A percentile compares a stretch with the other conserved stretches of the same genome.
Conservation (phyloP, 2,113 vertebrate genomes). For the Atractosteus spatula region DNA sequence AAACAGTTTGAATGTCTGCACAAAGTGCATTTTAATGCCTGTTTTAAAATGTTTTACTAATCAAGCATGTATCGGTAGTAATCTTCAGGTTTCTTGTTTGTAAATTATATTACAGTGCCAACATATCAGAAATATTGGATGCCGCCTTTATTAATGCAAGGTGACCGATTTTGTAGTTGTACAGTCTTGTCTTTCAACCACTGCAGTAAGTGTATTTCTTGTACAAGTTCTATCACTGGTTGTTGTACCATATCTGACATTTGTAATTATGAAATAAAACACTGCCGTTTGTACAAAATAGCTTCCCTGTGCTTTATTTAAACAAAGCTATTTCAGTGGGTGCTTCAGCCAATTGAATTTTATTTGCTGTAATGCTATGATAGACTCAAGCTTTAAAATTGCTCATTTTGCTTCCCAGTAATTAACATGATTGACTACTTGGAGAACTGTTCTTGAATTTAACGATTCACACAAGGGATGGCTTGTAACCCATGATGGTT, state of each 20-base stretch:
- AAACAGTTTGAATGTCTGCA: conserved; percentile 68
- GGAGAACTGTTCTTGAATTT: too few species aligned
- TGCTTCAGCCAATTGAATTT: too few species aligned
- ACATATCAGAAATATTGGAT: conserved; percentile 60
- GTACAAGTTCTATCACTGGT: conserved; percentile 75
- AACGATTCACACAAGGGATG: too few species aligned
- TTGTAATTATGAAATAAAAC: conserved; percentile 82
- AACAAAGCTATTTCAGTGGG: too few species aligned
- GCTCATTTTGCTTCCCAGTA: too few species aligned
- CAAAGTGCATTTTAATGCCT: conserved; percentile 73
- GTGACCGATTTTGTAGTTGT: conserved; percentile 59
- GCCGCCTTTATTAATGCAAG: conserved; percentile 54
- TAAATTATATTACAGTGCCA: conserved; percentile 61
- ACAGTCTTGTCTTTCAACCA: conserved; percentile 71
- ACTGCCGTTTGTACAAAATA: conserved; percentile 67
- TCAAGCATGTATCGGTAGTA: conserved; percentile 63
- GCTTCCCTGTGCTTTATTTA: conserved; percentile 4
- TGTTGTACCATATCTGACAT: conserved; percentile 73
- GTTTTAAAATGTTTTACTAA: conserved; percentile 67
- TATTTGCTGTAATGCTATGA: too few species aligned
- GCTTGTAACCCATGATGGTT: too few species aligned
- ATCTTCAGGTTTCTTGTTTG: conserved; percentile 61
- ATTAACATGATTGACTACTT: too few species aligned
- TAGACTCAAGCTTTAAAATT: too few species aligned
- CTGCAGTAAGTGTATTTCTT: conserved; percentile 74